Evolutionary conservation across 2,113 vertebrate genomes (phyloP), one percentile per base, ranked within the genome.

Genomic region (Ploceus nigricollis): DNA sequence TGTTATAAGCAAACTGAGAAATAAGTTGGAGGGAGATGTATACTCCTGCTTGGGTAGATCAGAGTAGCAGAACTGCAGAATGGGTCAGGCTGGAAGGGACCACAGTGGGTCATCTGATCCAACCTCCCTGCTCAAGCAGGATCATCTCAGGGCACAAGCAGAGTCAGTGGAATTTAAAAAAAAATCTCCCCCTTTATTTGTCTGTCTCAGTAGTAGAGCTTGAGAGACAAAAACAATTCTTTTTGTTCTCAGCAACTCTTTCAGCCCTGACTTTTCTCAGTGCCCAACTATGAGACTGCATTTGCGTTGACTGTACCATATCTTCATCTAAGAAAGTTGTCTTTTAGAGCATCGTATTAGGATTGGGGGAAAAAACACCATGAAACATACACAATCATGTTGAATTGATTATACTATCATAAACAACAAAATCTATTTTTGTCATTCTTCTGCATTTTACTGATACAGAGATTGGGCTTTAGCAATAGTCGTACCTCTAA

Each of bases 291-390:
- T 40, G 19, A 65, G 22, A 77, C 9, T 72, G 17, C 14, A 54
- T 40, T 31, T 58, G 35, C 51, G 27, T 22, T 75, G 33, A 75
- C 39, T 51, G 1, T 8, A 37, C 51, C 18, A 40, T 47, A 17
- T 82, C 70, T 69, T 60, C 7, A 31, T 40, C 9, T 51, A 37
- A 66, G 31, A 87, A 68, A 24, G 4, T 7, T 45, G n/a, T 27
- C 7, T 69, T 89, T 57, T 45, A 69, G 7, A 54, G 11, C 16
- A n/a, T 30, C 65, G 6, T 31, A 7, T 58, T 85, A 58, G 7
- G 10, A 40, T 5, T n/a, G 15, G 37, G 27, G 1, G 0, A 1
- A 8, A 50, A 47, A 15, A 0, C 0, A 89, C 6, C 20, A 40
- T 23, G 47, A 93, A 93, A 27, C 13, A 51, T 42, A 72, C 9